These are phyloP conservation scores for Vulpes vulpes DNA, from an alignment of 2,113 vertebrate genomes.

Conservation along the genomic window DNA sequence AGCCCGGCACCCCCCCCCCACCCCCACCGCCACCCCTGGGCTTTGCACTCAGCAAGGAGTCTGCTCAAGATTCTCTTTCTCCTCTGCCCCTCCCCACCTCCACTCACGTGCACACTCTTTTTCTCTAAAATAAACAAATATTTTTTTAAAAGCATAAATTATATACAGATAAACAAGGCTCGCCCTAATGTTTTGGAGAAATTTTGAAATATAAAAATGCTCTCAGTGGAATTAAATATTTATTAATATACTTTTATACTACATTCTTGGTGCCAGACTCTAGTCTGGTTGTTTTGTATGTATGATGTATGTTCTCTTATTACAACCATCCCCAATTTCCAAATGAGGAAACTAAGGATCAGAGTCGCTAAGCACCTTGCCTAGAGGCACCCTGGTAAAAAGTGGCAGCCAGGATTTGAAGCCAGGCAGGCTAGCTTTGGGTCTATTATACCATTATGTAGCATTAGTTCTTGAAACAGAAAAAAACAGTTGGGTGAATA, in stretches of 20 bases:
- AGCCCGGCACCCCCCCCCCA: not conserved
- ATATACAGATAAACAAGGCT: not conserved
- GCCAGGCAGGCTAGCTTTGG: not conserved
- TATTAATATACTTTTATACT: too few species aligned
- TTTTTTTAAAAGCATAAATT: not conserved
- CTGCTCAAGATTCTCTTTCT: not conserved
- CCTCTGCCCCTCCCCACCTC: not conserved
- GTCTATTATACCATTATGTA: rapidly evolving
- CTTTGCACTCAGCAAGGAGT: not conserved
- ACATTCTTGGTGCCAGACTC: not conserved
- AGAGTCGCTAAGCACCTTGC: not conserved
- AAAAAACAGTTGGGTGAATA: not conserved
- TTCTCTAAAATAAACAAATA: not conserved
- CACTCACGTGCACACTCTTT: not conserved
- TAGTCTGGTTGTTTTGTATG: not conserved
- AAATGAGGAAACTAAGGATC: not conserved
- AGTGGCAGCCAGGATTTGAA: not conserved
- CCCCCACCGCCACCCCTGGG: too few species aligned
- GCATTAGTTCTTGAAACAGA: too few species aligned
- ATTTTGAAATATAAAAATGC: not conserved
- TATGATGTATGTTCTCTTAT: not conserved
- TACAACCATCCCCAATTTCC: not conserved
- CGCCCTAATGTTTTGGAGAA: not conserved
- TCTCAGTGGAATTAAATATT: not conserved
- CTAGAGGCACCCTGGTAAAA: not conserved